Evolutionary conservation across 2,113 vertebrate species (phyloP), one percentile per base, ranked within the genome.

Genomic region (Dendrocopos noguchii): DNA sequence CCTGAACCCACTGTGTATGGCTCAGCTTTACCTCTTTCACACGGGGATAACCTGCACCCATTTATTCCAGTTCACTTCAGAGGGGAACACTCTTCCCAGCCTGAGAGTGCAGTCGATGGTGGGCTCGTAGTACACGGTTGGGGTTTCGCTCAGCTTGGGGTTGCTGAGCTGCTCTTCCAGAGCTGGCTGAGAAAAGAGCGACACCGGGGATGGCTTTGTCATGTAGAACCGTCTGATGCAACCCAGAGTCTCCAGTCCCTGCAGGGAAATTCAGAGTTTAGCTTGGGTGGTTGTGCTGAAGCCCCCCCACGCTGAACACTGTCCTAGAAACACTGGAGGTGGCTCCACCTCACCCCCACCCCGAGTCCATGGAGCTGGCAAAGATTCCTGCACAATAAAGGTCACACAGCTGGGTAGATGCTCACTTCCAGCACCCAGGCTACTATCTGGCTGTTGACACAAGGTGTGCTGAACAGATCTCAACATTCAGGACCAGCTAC

Each of bases 11-110:
- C 33, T 36, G 9, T 4, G 16, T 5, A 0, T 4, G 56, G 28
- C 8, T 46, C 28, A 25, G 22, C n/a, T 61, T 81, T 68, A 56
- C 44, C 57, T 70, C 14, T 71, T 39, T 88, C 78, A 97, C 13
- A 92, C 79, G 21, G 97, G 96, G 44, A 95, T 73, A 36, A 97
- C 93, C 13, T 96, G 95, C 17, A 95, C 83, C 96, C 97, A 98
- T 67, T 97, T 97, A 96, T 99, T 99, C 99, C 99, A 99, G 61
- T 98, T 98, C 64, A 97, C 95, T 67, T 99, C 98, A 0, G 96
- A 96, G n/a, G 99, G 99, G 53, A 99, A 98, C 68, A 99, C 96
- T 20, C 97, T 97, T 36, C 98, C 97, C 74, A 99, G 97, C 36
- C 97, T 97, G 61, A 99, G 94, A 34, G 98, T 97, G 77, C 98